Conservation (phyloP, 2,113 vertebrate genomes). For the Bubalus kerabau region DNA sequence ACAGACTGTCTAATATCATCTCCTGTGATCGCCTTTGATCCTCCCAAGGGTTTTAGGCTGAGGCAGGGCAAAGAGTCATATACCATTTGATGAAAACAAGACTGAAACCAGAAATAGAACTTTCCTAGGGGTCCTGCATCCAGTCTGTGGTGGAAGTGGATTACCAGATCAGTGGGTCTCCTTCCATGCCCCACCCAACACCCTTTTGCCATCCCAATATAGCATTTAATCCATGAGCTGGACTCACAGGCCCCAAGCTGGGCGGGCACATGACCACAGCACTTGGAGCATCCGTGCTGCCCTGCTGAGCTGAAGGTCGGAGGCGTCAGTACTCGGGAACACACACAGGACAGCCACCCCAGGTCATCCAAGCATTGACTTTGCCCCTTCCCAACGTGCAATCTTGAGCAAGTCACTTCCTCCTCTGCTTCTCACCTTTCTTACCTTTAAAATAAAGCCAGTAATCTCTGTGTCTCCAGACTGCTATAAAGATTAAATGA, state of each 20-base stretch:
- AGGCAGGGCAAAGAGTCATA: neutral
- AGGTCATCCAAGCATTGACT: neutral
- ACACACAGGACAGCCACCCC: neutral
- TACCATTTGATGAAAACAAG: neutral
- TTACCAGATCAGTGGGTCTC: neutral
- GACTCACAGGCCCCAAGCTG: neutral
- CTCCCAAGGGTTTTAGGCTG: neutral
- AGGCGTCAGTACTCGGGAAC: neutral
- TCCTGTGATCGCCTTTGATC: neutral
- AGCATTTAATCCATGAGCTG: neutral
- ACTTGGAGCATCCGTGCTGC: neutral
- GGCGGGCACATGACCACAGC: neutral
- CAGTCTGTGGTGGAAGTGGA: neutral
- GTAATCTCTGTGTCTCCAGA: neutral
- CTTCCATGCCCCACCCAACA: neutral
- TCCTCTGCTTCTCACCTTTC: neutral
- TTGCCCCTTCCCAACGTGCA: neutral
- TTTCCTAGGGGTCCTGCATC: neutral
- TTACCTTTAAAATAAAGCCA: neutral
- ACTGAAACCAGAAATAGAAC: neutral
- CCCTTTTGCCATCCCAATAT: neutral
- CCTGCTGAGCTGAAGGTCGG: neutral
- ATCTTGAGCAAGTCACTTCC: neutral
- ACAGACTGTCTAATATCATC: neutral
- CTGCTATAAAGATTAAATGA: neutral